phyloP scores from a whole-genome alignment of 2,113 vertebrate species.

The Pygathrix nemaeus region DNA sequence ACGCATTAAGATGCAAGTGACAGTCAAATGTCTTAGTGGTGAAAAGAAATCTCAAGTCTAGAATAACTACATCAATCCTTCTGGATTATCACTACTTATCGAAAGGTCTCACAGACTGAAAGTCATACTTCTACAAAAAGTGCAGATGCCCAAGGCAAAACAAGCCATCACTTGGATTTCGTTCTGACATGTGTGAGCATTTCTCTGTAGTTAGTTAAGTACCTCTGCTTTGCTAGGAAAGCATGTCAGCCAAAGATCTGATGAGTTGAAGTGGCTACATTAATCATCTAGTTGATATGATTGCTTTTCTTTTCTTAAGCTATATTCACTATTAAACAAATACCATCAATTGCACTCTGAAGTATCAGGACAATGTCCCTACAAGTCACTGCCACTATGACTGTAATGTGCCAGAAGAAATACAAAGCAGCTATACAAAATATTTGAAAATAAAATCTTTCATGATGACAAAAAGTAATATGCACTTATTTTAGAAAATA shows the following conservation, averaged over 20 bases:
- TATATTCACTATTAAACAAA: slow-evolving; percentile 5
- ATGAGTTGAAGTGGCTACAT: not conserved
- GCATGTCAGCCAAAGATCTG: slow-evolving; percentile 23
- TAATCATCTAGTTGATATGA: not conserved
- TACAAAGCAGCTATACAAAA: not conserved
- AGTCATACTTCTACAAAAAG: not conserved
- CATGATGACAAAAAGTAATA: not conserved
- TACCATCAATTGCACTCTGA: not conserved
- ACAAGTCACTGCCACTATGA: not conserved
- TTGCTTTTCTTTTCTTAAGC: not conserved
- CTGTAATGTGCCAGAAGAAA: not conserved
- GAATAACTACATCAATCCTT: slow-evolving; percentile 55
- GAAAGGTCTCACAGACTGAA: slow-evolving; percentile 47
- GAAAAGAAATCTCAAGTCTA: slow-evolving; percentile 38
- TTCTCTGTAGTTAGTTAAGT: slow-evolving; percentile 44
- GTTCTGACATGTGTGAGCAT: not conserved
- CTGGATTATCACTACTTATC: slow-evolving; percentile 55
- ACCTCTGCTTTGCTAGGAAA: slow-evolving; percentile 31
- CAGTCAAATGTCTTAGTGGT: slow-evolving; percentile 34
- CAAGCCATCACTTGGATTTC: slow-evolving; percentile 33
- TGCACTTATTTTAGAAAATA: not conserved
- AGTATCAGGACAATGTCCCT: not conserved
- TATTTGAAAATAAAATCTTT: not conserved
- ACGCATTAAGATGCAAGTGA: slow-evolving; percentile 57
- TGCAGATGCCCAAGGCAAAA: slow-evolving; percentile 60